These are phyloP conservation scores for Bovichtus variegatus DNA, from an alignment of 2,797 vertebrate genomes.

Conservation along the genomic window DNA sequence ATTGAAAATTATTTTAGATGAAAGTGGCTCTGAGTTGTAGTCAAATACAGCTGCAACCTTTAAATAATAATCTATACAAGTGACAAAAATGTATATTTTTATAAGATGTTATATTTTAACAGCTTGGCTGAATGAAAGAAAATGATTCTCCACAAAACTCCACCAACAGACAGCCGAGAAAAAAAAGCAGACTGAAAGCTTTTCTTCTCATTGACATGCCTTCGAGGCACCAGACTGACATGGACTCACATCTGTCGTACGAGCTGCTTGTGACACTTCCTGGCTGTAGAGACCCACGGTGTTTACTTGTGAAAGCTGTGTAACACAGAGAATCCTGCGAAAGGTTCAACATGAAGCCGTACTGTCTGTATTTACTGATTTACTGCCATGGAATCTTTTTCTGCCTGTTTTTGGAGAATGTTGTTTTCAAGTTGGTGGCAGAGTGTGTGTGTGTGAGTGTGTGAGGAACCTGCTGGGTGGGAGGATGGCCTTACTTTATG, in stretches of 20 bases:
- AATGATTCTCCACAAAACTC: not conserved
- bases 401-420: not conserved
- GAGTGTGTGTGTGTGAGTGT: constrained; percentile 23
- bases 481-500: constrained; percentile 40
- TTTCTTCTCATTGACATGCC: not conserved
- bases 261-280: not conserved
- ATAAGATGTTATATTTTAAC: too few relatives aligned
- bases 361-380: constrained; percentile 24
- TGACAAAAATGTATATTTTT: too few relatives aligned
- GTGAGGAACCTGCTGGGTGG: constrained; percentile 48
- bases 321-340: not conserved
- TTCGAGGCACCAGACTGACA: not conserved
- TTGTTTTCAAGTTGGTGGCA: not conserved
- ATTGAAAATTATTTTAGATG: too few relatives aligned
- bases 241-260: not conserved
- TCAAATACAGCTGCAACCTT: not conserved
- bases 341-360: not conserved
- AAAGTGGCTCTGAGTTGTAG: too few relatives aligned
- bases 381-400: not conserved
- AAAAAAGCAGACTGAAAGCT: not conserved
- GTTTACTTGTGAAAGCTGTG: not conserved
- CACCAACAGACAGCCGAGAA: too few relatives aligned
- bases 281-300: not conserved
- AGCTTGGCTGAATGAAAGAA: not conserved
- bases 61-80: not conserved